phyloP scores from a whole-genome alignment of 2,888 invertebrate genomes.

The Eucera pruinosa region DNA sequence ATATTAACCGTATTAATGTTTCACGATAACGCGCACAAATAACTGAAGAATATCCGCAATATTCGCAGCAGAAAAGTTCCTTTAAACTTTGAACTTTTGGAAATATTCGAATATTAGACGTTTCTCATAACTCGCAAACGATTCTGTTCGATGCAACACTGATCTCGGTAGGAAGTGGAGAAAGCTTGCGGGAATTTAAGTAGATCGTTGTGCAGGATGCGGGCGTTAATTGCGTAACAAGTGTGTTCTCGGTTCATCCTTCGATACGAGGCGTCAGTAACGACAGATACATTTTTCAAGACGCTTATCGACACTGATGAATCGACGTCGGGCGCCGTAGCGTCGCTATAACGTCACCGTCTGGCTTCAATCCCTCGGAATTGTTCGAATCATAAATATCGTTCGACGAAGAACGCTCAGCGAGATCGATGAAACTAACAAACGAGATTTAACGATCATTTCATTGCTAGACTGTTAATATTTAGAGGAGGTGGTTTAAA shows the following conservation, averaged over 20 bases:
- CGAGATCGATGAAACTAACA: not conserved
- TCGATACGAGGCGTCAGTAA: slow-evolving; percentile 43
- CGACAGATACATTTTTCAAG: slow-evolving; percentile 64
- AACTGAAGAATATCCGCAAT: too few relatives aligned
- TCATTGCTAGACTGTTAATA: too few relatives aligned
- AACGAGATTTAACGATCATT: not conserved
- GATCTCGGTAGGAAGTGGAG: slow-evolving; percentile 8
- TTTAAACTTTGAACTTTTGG: too few relatives aligned
- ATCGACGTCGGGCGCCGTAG: slow-evolving; percentile 68
- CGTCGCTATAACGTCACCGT: slow-evolving; percentile 50
- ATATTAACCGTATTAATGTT: too few relatives aligned
- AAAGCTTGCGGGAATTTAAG: slow-evolving; percentile 40
- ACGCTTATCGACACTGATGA: slow-evolving; percentile 66
- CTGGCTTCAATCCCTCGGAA: slow-evolving; percentile 45
- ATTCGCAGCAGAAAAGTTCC: too few relatives aligned
- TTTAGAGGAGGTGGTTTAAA: not conserved
- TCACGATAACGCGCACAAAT: too few relatives aligned
- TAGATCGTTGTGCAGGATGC: slow-evolving; percentile 62
- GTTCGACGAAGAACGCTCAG: not conserved
- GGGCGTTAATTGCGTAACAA: slow-evolving; percentile 68
- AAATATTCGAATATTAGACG: too few relatives aligned
- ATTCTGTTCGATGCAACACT: too few relatives aligned
- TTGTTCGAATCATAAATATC: slow-evolving; percentile 26
- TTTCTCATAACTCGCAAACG: too few relatives aligned
- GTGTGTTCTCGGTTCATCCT: slow-evolving; percentile 54